These are phyloP conservation scores for Taenioides sp. DNA, from an alignment of 2,797 vertebrate species.

Conservation along the genomic window DNA sequence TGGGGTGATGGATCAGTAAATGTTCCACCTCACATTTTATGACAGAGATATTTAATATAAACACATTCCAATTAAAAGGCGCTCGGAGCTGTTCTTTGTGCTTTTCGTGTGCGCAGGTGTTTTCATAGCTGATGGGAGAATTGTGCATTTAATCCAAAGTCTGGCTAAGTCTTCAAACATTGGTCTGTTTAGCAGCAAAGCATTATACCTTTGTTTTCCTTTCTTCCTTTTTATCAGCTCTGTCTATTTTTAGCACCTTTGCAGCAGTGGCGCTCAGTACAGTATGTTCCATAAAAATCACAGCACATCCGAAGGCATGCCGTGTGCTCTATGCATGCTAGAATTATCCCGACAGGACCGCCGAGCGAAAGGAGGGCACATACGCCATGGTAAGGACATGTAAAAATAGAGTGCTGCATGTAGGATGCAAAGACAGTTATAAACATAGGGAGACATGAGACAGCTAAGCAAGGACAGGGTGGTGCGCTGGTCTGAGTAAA, in stretches of 20 bases:
- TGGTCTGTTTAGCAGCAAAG: conserved; percentile 41
- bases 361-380: conserved; percentile 2
- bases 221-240: conserved; percentile 61
- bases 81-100: not conserved
- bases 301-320: conserved; percentile 52
- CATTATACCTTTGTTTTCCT: conserved; percentile 32
- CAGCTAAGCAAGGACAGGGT: conserved; percentile 11
- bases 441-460: conserved; percentile 21
- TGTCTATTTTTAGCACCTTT: conserved; percentile 72
- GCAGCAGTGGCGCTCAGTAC: conserved; percentile 59
- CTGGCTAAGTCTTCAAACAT: conserved; percentile 47
- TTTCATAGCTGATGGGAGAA: conserved; percentile 35
- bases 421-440: not conserved
- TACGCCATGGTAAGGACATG: conserved; percentile 6
- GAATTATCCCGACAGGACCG: conserved; percentile 28
- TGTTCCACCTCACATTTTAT: conserved; percentile 1
- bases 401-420: not conserved
- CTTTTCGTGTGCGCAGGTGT: conserved; percentile 14
- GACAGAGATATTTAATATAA: conserved; percentile 11
- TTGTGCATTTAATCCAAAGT: conserved; percentile 29
- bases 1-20: not conserved
- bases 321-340: conserved; percentile 24
- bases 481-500: conserved; percentile 1
- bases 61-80: conserved; percentile 35
- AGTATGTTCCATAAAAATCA: conserved; percentile 65